Evolutionary conservation across 30 jellyfish, hydroid and myxozoan species (phyloP), one percentile per base, ranked within the genome.

Genomic region (Turritopsis dohrnii): DNA sequence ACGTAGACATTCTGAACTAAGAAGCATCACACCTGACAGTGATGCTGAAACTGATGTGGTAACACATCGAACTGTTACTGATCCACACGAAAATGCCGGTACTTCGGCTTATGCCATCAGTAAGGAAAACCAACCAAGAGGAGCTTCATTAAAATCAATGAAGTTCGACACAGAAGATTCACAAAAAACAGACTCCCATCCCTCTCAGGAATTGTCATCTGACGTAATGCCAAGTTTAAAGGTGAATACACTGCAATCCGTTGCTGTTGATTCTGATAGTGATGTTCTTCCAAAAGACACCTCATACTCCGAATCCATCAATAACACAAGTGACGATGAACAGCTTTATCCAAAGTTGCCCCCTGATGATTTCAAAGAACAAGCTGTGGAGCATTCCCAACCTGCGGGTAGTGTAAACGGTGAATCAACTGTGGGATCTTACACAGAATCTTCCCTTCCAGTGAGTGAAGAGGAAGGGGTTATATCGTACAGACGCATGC

Each of bases 321-420:
- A 74, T 60, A 66, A 66, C 74, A 82, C 89, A 27, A 82, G 89
- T 7, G 89, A 82, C n/a, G 89, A 82, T 65, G 89, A 82, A 41
- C 52, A 74, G 16, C 27, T 71, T 23, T 65, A 21, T 71, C 72
- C 76, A 0, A 71, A 52, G 52, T 29, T 66, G 23, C 89, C 89
- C 66, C 29, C 72, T 20, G 86, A 82, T 66, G 72, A 82, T 66
- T 18, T 29, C 24, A 82, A 82, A 82, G 74, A 66, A 18, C 52
- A 18, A 23, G 13, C 17, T n/a, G 31, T 41, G 21, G 25, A 22
- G 25, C 87, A 52, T 16, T 23, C 41, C 25, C 25, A 8, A 28
- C 52, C 28, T 69, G 21, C 18, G 25, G 22, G 53, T 17, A 28
- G 80, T 26, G 21, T 28, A 18, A 25, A 21, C 21, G 82, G 65